Base-by-base conservation (phyloP, 2,113 vertebrate genomes). In the Poicephalus gulielmi region DNA sequence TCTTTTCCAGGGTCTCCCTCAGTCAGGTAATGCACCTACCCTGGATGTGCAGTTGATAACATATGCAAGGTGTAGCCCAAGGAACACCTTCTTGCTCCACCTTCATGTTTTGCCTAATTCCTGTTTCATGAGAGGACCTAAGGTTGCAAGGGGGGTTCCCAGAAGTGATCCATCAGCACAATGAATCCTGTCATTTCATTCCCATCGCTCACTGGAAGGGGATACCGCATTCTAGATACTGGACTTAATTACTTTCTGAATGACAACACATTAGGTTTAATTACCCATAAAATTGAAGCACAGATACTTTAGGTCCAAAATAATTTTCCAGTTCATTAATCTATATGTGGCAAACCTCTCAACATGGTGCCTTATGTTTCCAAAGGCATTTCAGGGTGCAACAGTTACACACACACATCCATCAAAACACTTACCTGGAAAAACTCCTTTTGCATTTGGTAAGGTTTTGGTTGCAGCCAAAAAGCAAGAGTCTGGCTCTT, bases 271-370 rank as follows among this genome's bases (percentile, higher is more conserved):
- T 97, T 97, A 88, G 71, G 86, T 90, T 97, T 97, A 97, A 97
- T 98, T 97, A 95, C 74, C 96, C 95, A 92, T 97, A 97, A 97
- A 95, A 92, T 94, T 90, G 95, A 97, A 96, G 92, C 87, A 79
- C 90, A 73, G 95, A 88, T 94, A 88, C 75, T 95, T 92, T 80
- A 94, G 91, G 92, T 93, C 95, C 97, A 95, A 97, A 96, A 97
- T 97, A 88, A 97, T 97, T 97, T 97, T 96, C 95, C 94, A 95
- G 90, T 92, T 98, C 95, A 71, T 81, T 96, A 91, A 93, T 96
- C 94, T 96, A 87, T 96, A 94, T 87, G 94, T 95, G 90, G 47
- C 92, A 78, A 96, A 52, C 57, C 80, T 83, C 91, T 85, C 2
- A 1, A 78, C 55, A 50, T 39, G 52, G 49, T 35, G 24, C 73